phyloP scores from a whole-genome alignment of 2,888 invertebrate genomes.

The Choristoneura rosaceana region DNA sequence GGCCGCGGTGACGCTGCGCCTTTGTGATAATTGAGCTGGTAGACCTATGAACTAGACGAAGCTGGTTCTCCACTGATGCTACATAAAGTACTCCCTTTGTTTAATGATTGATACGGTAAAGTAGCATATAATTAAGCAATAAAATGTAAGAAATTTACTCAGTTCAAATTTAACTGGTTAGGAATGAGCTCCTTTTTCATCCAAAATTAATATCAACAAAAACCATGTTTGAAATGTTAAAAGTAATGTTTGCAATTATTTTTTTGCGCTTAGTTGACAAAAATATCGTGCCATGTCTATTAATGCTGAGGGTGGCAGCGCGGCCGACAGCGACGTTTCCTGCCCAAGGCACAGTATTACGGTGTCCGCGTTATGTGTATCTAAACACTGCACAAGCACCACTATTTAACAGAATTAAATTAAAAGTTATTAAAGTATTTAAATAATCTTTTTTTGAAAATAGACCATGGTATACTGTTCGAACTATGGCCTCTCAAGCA shows the following conservation, averaged over 20 bases:
- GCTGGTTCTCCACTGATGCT: background rate
- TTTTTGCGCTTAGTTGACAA: background rate
- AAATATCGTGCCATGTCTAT: background rate
- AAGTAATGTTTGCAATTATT: background rate
- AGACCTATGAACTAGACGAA: slow-evolving; percentile 8
- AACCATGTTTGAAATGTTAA: background rate
- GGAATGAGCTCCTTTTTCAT: background rate
- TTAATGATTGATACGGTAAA: too few species aligned
- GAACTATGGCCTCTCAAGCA: too few species aligned
- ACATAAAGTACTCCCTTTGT: too few species aligned
- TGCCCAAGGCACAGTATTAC: background rate
- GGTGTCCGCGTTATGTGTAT: background rate
- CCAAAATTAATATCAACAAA: background rate
- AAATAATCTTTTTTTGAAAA: too few species aligned
- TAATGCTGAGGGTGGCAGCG: background rate
- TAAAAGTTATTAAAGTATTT: background rate
- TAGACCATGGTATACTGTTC: too few species aligned
- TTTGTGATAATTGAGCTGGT: slow-evolving; percentile 40
- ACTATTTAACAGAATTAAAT: background rate
- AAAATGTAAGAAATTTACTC: too few species aligned
- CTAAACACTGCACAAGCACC: background rate
- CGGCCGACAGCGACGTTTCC: background rate
- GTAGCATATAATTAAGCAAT: too few species aligned
- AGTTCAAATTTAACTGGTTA: background rate
- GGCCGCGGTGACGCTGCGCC: slow-evolving; percentile 37